Percentiles rank a stretch among this genome's conserved stretches.
phyloP scores from a whole-genome alignment of 2,888 invertebrate genomes.

The Coleophora flavipennella region DNA sequence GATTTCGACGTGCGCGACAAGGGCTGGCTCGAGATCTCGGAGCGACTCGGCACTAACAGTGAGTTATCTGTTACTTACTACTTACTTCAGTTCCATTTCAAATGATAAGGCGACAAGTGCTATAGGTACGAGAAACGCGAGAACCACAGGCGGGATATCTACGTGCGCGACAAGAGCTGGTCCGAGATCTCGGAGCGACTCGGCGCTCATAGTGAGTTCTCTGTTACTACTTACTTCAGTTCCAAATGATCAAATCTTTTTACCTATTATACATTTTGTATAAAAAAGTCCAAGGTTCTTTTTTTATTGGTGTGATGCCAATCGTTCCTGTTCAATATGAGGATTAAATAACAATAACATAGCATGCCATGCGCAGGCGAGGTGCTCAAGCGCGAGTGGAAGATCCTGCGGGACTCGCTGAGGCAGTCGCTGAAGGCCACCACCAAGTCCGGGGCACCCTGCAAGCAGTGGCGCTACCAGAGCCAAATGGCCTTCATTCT shows the following conservation, averaged over 20 bases:
- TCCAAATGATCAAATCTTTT: too few relatives aligned
- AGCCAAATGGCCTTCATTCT: conserved; percentile 54
- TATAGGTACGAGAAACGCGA: conserved; percentile 59
- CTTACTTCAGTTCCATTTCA: background rate
- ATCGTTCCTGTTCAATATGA: too few relatives aligned
- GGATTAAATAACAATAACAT: too few relatives aligned
- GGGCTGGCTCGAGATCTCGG: conserved; percentile 60
- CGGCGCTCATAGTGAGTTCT: conserved; percentile 48
- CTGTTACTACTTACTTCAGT: background rate
- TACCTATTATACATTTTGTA: too few relatives aligned
- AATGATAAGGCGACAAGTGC: too few relatives aligned
- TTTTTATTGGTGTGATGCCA: too few relatives aligned
- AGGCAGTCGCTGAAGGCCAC: conserved; percentile 53
- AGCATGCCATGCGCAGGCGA: conserved; percentile 31
- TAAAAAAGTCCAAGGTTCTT: too few relatives aligned
- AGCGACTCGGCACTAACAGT: conserved; percentile 52
- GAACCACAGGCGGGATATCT: conserved; percentile 55
- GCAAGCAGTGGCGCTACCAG: conserved; percentile 62
- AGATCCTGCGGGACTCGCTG: conserved; percentile 61
- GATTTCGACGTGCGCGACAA: conserved; percentile 57
- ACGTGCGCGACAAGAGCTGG: conserved; percentile 60
- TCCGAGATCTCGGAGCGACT: conserved; percentile 51
- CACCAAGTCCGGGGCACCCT: conserved; percentile 45
- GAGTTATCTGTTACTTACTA: conserved; percentile 21
- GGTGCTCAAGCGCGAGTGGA: conserved; percentile 60